Conservation (phyloP, 2,113 vertebrate genomes). For the Apodemus speciosus region DNA sequence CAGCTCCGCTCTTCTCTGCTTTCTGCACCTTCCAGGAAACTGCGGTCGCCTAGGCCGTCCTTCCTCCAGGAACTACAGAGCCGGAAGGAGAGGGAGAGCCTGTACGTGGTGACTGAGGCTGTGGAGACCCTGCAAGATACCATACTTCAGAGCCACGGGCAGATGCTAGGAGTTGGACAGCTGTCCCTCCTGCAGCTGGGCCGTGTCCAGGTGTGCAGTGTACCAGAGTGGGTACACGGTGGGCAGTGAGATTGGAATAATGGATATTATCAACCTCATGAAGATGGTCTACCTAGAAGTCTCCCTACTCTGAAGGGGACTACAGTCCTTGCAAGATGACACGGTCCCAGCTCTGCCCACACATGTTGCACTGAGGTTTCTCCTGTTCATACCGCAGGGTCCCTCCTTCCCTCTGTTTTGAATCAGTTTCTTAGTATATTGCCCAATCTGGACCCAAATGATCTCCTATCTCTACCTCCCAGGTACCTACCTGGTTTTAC, state of each 20-base stretch:
- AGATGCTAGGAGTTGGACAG: background rate
- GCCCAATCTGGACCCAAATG: too few species aligned
- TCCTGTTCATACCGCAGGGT: rapidly evolving
- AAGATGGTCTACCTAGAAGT: background rate
- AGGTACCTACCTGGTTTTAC: background rate
- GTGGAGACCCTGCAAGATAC: background rate
- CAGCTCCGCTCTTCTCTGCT: background rate
- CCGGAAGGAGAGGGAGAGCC: background rate
- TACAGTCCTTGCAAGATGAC: background rate
- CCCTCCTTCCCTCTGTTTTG: background rate
- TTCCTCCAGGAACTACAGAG: background rate
- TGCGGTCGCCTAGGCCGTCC: background rate
- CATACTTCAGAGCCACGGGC: background rate
- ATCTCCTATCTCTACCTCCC: background rate
- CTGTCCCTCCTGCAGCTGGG: background rate
- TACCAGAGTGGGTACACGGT: too few species aligned
- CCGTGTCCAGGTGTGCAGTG: background rate
- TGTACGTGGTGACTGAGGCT: background rate
- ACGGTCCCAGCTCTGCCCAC: background rate
- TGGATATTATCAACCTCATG: background rate
- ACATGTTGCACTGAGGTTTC: background rate
- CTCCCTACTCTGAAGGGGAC: background rate
- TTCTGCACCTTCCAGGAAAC: background rate
- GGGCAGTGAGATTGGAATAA: background rate
- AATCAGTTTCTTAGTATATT: background rate